Percentiles rank a stretch among this genome's conserved stretches.
Evolutionary conservation across 2,113 vertebrate species (phyloP).

Genomic region (Turnix velox): DNA sequence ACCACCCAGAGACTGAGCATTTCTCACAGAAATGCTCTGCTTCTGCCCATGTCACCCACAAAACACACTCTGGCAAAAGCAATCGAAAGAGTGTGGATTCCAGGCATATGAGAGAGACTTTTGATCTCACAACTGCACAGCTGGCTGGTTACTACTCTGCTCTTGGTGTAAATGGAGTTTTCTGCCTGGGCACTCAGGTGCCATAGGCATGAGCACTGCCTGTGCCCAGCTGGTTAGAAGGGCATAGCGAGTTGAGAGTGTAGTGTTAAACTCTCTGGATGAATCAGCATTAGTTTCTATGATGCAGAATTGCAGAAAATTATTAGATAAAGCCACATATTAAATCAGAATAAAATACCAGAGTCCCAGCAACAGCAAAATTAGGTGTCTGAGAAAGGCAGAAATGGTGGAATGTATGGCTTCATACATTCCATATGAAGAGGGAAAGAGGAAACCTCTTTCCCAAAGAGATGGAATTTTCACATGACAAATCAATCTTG

Average conservation of each 20-base stretch:
- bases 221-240: not conserved
- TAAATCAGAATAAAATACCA: not conserved
- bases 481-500: not conserved
- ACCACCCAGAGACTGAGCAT: not conserved
- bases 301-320: not conserved
- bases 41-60: not conserved
- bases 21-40: not conserved
- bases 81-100: not conserved
- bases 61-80: not conserved
- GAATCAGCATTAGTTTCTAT: not conserved
- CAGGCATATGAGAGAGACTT: not conserved
- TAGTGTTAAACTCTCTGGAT: not conserved
- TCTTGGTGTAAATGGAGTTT: not conserved
- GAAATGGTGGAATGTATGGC: not conserved
- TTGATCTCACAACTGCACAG: not conserved
- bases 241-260: not conserved
- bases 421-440: no score
- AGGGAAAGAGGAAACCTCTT: not conserved
- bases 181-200: not conserved
- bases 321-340: not conserved
- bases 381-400: not conserved
- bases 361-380: not conserved
- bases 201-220: not conserved
- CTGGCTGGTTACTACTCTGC: not conserved
- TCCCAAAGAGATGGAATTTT: not conserved